Base-by-base conservation (phyloP, 2,113 vertebrate genomes). In the Myiozetetes cayanensis region DNA sequence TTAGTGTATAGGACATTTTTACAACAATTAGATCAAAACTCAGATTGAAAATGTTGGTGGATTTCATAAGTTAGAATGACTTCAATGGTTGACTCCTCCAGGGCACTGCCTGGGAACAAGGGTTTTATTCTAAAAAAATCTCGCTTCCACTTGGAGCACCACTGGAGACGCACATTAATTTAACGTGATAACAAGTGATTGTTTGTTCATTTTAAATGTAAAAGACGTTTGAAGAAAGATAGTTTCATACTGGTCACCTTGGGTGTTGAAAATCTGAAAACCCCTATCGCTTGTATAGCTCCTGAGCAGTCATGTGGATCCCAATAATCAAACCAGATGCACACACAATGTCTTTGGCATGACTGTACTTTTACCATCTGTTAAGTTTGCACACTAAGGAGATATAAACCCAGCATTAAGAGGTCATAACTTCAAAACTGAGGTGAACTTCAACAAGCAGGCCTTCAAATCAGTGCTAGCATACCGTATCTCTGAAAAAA, bases 21-120 rank as follows among this genome's bases (percentile, higher is more conserved):
- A 90, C 94, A 96, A 96, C 96, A 97, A 96, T 97, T 94, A 97
- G 93, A 96, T 97, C 94, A 96, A 97, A 97, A 96, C 90, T 94
- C 86, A 75, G 93, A 93, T 93, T 96, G 94, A 97, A 96, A 96
- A 93, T 89, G 86, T 96, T 96, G 94, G 96, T 93, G 70, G 93
- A 95, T 92, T 96, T 97, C 94, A 79, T 95, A 93, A 95, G 79
- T 94, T 90, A 96, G 73, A 95, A 96, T 89, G 79, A 85, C 93
- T 94, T 96, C 95, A 96, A 96, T 97, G 94, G 93, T 93, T 96
- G 94, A 90, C 90, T 93, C 93, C 96, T 96, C 93, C 86, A 93
- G 96, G 76, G 94, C 73, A 93, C 85, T 80, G 85, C 85, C 25
- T 75, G 49, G 93, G 92, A 96, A 83, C 14, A 81, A 53, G 61